A percentile compares a stretch with the other conserved stretches of the same genome.
phyloP scores from a whole-genome alignment of 1,140 invertebrate genomes.

The Episyrphus balteatus region DNA sequence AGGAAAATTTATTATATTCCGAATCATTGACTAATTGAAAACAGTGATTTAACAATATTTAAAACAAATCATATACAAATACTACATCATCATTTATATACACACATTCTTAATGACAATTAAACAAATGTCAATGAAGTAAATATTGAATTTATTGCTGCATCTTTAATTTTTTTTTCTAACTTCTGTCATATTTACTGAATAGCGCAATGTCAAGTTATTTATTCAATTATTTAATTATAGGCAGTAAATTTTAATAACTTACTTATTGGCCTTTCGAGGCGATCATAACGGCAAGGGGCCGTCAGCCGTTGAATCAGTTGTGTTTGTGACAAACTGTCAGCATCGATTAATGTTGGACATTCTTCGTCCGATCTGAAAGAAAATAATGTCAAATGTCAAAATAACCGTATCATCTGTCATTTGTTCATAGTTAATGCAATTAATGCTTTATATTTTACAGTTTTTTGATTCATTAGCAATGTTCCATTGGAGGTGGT shows the following conservation, averaged over 20 bases:
- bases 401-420: too few relatives aligned
- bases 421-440: too few relatives aligned
- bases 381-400: too few relatives aligned
- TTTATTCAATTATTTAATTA: not conserved
- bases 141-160: not conserved
- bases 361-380: slow-evolving; percentile 36
- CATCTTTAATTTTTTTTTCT: not conserved
- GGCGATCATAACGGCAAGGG: slow-evolving; percentile 62
- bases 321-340: slow-evolving; percentile 57
- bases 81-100: too few relatives aligned
- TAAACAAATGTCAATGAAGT: not conserved
- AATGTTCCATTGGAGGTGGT: too few relatives aligned
- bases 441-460: too few relatives aligned
- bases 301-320: slow-evolving; percentile 55
- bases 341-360: slow-evolving; percentile 42
- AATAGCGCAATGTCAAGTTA: not conserved
- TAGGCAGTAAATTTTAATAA: slow-evolving; percentile 13
- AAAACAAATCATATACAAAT: too few relatives aligned
- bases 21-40: too few relatives aligned
- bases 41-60: too few relatives aligned
- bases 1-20: too few relatives aligned
- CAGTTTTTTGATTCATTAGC: too few relatives aligned
- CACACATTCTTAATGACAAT: too few relatives aligned
- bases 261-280: slow-evolving; percentile 50
- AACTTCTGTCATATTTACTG: slow-evolving; percentile 1